Percentiles rank a stretch among this genome's conserved stretches.
phyloP scores from a whole-genome alignment of 2,888 invertebrate species.

The Lepetodrilus schrolli region DNA sequence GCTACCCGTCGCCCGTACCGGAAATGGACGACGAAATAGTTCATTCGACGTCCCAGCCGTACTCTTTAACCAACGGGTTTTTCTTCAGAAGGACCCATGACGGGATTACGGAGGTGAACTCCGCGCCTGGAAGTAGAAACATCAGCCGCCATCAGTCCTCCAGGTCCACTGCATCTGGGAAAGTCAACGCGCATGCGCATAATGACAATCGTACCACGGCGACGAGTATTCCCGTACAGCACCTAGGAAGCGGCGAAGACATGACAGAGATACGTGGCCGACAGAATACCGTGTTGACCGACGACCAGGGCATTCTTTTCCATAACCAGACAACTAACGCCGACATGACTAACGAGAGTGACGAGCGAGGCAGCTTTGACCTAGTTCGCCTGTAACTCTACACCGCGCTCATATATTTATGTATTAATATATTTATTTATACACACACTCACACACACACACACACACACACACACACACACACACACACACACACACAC shows the following conservation, averaged over 20 bases:
- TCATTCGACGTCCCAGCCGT: background rate
- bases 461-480: too few relatives aligned
- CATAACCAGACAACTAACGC: background rate
- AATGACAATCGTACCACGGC: too few relatives aligned
- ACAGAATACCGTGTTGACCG: background rate
- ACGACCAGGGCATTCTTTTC: background rate
- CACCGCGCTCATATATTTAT: too few relatives aligned
- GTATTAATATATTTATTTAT: too few relatives aligned
- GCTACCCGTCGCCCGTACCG: slow-evolving; percentile 33
- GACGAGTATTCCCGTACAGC: background rate
- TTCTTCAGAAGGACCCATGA: background rate
- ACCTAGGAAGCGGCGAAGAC: background rate
- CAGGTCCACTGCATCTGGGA: background rate
- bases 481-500: too few relatives aligned
- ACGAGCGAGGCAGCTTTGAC: slow-evolving; percentile 5
- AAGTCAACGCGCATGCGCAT: too few relatives aligned
- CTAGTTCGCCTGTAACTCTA: background rate
- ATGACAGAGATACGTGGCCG: background rate
- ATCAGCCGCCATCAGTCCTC: background rate
- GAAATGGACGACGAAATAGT: background rate
- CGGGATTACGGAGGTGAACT: background rate
- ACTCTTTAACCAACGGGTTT: background rate
- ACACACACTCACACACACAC: too few relatives aligned
- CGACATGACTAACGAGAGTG: background rate
- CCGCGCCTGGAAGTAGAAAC: background rate